Evolutionary conservation across 2,888 invertebrate species (phyloP), one percentile per base, ranked within the genome.

Genomic region (Phortica magna): DNA sequence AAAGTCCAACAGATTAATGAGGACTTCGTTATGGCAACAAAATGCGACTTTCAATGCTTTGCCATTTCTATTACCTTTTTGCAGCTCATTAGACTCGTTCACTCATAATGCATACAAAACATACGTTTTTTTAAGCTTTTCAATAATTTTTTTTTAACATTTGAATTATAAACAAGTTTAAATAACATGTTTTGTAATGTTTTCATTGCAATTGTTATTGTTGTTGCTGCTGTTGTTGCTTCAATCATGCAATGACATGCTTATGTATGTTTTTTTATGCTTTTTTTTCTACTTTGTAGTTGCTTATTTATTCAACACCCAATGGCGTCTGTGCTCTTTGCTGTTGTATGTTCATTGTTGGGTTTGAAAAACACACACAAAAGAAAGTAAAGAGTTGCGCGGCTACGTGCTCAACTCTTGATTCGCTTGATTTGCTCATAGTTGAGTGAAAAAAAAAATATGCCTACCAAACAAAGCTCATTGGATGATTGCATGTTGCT

Each of bases 51-150:
- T n/a, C 9, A 17, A 43, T 67, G n/a, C 22, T 68, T 42, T 68
- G 41, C 65, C 39, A 65, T 39, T 31, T 65, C 14, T n/a, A 55
- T 55, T 70, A 70, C 61, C 59, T 31, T 39, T 78, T 53, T 83
- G 65, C 65, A 80, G 75, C 83, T 87, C 83, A 84, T 84, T 87
- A 80, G 80, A 76, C 72, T 78, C 78, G 43, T 55, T 57, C 48
- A 14, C 5, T 31, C 1, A 31, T 31, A 19, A 10, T 59, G 10
- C 17, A 59, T 19, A 59, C 7, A 59, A 59, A 17, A 59, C 31
- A 64, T 19, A 22, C 22, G 3, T 48, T 3, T 75, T 73, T 64
- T 7, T 12, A n/a, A 76, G 43, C 31, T 48, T 57, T 61, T 55
- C 9, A 22, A 10, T 17, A 42, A 42, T 70, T 39, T 48, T 12